Percentiles rank a stretch among this genome's conserved stretches.
Conservation (phyloP, 1,140 invertebrate genomes). For the Daktulosphaira vitifoliae region DNA sequence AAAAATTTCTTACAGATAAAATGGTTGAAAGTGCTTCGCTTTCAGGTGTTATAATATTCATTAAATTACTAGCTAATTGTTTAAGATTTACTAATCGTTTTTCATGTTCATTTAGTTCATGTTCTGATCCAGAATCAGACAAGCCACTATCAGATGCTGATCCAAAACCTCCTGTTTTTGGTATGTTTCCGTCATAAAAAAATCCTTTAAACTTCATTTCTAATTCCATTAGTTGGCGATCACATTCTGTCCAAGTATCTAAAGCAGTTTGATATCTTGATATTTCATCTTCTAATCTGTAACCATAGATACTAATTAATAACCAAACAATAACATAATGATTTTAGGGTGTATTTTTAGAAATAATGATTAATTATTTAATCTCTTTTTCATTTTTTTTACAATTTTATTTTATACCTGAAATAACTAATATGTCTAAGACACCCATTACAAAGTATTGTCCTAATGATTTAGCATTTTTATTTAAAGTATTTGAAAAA, state of each 20-base stretch:
- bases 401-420: too few species aligned
- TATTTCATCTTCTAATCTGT: slow-evolving; percentile 14
- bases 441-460: slow-evolving; percentile 17
- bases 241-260: slow-evolving; percentile 5
- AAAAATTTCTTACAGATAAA: slow-evolving; percentile 3
- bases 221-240: slow-evolving; percentile 34
- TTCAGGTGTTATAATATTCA: slow-evolving; percentile 55
- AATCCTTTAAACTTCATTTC: slow-evolving; percentile 25
- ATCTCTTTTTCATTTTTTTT: too few species aligned
- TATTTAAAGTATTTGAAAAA: slow-evolving; percentile 10
- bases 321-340: too few species aligned
- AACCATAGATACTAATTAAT: slow-evolving; percentile 4
- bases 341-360: too few species aligned
- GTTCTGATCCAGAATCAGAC: slow-evolving; percentile 65
- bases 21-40: slow-evolving; percentile 42
- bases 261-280: slow-evolving; percentile 14
- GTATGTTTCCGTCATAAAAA: background rate
- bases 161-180: slow-evolving; percentile 44
- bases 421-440: background rate
- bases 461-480: background rate
- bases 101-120: slow-evolving; percentile 63
- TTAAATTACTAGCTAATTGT: slow-evolving; percentile 56
- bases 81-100: slow-evolving; percentile 56
- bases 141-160: slow-evolving; percentile 66
- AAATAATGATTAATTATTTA: too few species aligned